Base-by-base conservation (phyloP, 2,797 vertebrate genomes). In the Spheniscus humboldti region DNA sequence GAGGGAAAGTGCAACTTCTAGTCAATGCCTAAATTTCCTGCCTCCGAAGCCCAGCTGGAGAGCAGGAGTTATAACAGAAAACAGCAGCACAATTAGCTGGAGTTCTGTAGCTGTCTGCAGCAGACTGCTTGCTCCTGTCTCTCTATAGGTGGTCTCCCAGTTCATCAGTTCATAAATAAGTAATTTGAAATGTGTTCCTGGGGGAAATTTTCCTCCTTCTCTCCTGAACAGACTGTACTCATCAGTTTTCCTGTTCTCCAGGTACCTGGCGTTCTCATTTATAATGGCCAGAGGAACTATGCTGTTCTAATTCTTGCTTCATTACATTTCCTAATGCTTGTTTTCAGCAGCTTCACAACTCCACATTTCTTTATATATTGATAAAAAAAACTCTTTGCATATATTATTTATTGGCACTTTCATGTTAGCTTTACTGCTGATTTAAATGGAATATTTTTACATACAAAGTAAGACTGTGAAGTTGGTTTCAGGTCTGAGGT, bases 151-250 rank as follows among this genome's bases (percentile, higher is more conserved):
- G 98, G 98, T 98, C 98, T 98, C 98, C 98, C 98, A 98, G 98
- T 98, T 98, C 98, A 98, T 98, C 98, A 98, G 98, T 98, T 98
- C 98, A 98, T 99, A 98, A 98, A 99, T 98, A 98, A 98, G 98
- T 98, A 98, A 98, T 98, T 98, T 98, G 98, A 98, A 98, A 98
- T 98, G 98, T 98, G 98, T 98, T 98, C 98, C 98, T 98, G 97
- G 94, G 98, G 98, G 98, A 98, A 98, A 98, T 98, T 98, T 98
- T 97, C 97, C 97, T 98, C 96, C 97, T 98, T 97, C 97, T 98
- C 98, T 98, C 98, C 98, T 98, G 98, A 98, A 97, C 98, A 98
- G 98, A 98, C 98, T 98, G 98, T 98, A 97, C 98, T 98, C 98
- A 98, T 98, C 98, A 98, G 97, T 98, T 98, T 98, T 98, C 98